These are phyloP conservation scores for Esperia sulphurella DNA, from an alignment of 2,888 invertebrate genomes.

Conservation along the genomic window DNA sequence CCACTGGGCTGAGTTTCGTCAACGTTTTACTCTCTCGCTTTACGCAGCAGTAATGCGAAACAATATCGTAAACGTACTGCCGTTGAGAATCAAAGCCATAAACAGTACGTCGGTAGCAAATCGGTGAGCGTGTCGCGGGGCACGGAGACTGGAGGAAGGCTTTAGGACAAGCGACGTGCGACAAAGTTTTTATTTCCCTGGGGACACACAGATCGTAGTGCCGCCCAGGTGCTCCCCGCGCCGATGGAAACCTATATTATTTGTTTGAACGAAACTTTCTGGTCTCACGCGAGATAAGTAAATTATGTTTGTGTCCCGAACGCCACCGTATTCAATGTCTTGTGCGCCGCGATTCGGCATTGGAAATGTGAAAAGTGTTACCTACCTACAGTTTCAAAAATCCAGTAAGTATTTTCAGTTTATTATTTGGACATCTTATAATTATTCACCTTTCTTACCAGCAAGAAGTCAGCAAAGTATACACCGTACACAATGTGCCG, in stretches of 20 bases:
- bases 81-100: constrained; percentile 73
- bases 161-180: constrained; percentile 76
- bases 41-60: constrained; percentile 60
- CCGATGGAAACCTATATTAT: constrained; percentile 76
- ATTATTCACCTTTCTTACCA: too few species aligned
- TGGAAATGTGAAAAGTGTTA: constrained; percentile 26
- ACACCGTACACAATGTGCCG: too few species aligned
- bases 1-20: constrained; percentile 13
- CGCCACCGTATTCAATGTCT: constrained; percentile 62
- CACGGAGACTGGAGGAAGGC: constrained; percentile 66
- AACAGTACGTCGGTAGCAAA: constrained; percentile 68
- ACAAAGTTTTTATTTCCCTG: constrained; percentile 78
- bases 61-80: constrained; percentile 70
- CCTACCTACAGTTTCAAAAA: too few species aligned
- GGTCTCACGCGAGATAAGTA: constrained; percentile 74
- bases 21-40: constrained; percentile 41
- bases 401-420: too few species aligned
- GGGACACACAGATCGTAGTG: constrained; percentile 75
- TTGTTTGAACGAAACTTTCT: constrained; percentile 76
- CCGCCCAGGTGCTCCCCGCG: constrained; percentile 73
- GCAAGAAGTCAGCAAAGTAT: too few species aligned
- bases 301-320: constrained; percentile 70
- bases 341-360: constrained; percentile 29
- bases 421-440: too few species aligned
- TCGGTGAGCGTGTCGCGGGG: constrained; percentile 66